These are phyloP conservation scores for Dasyornis broadbenti DNA, from an alignment of 2,113 vertebrate genomes.

Conservation along the genomic window DNA sequence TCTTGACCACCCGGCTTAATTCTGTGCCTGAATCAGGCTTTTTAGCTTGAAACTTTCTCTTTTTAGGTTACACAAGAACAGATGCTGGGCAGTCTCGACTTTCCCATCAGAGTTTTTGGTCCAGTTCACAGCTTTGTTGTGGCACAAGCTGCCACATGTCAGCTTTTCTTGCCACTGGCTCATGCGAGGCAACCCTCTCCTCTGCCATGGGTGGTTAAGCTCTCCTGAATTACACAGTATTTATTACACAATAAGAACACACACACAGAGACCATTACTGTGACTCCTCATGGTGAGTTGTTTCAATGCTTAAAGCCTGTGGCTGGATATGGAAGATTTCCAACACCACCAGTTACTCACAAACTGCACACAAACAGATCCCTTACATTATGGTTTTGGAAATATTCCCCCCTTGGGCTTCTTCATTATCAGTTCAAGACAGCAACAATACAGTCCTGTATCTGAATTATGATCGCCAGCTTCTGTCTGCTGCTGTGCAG, in stretches of 20 bases:
- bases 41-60: too few relatives aligned
- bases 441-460: background rate
- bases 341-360: background rate
- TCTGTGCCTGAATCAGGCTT: background rate
- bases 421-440: background rate
- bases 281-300: background rate
- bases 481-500: background rate
- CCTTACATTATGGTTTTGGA: background rate
- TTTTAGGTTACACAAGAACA: background rate
- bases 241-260: background rate
- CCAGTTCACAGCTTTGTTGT: background rate
- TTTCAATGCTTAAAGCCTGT: background rate
- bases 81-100: background rate
- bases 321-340: background rate
- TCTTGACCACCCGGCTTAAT: background rate
- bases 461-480: background rate
- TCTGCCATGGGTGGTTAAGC: background rate
- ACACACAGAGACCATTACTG: background rate
- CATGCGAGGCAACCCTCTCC: rapidly evolving
- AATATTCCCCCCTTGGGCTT: background rate
- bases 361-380: background rate
- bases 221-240: background rate
- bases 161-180: background rate
- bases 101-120: background rate
- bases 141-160: background rate